Percentiles rank a stretch among this genome's conserved stretches.
Evolutionary conservation across 1,140 invertebrate species (phyloP).

Genomic region (Bombus huntii): DNA sequence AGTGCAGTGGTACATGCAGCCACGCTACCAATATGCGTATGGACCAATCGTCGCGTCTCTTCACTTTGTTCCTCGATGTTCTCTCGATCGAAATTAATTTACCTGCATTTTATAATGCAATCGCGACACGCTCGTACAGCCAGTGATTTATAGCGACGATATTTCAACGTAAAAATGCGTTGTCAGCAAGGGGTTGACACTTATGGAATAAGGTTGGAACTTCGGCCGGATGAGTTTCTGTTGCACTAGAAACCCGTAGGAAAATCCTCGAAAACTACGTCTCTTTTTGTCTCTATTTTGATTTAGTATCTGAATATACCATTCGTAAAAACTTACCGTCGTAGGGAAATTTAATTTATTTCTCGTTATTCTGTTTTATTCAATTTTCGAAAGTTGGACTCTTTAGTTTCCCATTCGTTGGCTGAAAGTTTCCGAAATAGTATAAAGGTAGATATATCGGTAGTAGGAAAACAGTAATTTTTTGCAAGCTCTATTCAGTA

Average conservation of each 20-base stretch:
- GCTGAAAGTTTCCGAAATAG: too few relatives aligned
- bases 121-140: conserved; percentile 58
- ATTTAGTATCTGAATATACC: not conserved
- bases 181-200: not conserved
- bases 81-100: conserved; percentile 75
- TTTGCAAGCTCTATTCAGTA: too few relatives aligned
- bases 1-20: conserved; percentile 43
- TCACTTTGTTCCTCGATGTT: not conserved
- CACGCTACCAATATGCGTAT: not conserved
- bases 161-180: conserved; percentile 56
- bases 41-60: conserved; percentile 51
- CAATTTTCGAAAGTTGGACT: not conserved
- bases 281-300: not conserved
- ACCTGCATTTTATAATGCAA: conserved; percentile 77
- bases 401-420: too few relatives aligned
- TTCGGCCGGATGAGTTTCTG: not conserved
- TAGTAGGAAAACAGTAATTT: too few relatives aligned
- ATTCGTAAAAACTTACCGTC: not conserved
- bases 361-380: too few relatives aligned
- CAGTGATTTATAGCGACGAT: conserved; percentile 73
- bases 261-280: not conserved
- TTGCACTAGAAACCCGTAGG: not conserved
- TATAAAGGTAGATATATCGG: too few relatives aligned
- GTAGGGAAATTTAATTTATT: not conserved
- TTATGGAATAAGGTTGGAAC: conserved; percentile 7